A percentile compares a stretch with the other conserved stretches of the same genome.
phyloP scores from a whole-genome alignment of 2,113 vertebrate genomes.

The Oreocharis arfaki region DNA sequence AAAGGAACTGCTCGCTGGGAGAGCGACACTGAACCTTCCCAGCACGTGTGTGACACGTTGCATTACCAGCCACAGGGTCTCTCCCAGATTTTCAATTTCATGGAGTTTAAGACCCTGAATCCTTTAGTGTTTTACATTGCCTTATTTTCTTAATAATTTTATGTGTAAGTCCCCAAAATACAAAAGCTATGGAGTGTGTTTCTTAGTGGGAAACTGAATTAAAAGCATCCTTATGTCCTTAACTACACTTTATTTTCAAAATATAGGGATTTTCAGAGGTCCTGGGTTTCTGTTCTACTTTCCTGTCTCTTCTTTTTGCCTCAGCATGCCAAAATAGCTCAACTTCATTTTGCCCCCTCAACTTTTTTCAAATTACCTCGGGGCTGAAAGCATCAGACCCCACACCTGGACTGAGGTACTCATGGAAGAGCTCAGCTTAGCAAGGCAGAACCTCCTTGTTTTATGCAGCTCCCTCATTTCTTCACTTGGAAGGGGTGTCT shows the following conservation, averaged over 20 bases:
- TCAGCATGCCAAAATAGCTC: not conserved
- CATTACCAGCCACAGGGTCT: not conserved
- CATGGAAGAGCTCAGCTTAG: not conserved
- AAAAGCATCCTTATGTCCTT: not conserved
- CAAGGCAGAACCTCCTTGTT: not conserved
- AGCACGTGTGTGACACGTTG: not conserved
- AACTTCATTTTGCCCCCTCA: not conserved
- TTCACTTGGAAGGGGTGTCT: not conserved
- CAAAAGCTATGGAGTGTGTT: not conserved
- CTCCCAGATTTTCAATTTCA: not conserved
- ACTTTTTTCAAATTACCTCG: not conserved
- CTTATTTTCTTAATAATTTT: not conserved
- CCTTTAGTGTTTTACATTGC: not conserved
- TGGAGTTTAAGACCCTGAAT: not conserved
- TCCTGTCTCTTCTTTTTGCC: not conserved
- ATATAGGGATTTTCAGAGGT: not conserved
- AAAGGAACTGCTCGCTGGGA: not conserved
- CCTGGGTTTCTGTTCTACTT: not conserved
- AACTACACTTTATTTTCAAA: not conserved
- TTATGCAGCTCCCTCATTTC: not conserved
- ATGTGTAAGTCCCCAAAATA: not conserved
- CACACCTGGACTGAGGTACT: not conserved
- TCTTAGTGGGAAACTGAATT: not conserved
- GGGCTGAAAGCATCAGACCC: not conserved
- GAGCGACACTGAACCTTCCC: not conserved